Conservation (phyloP, 2,797 vertebrate species). For the Australoheros facetus region DNA sequence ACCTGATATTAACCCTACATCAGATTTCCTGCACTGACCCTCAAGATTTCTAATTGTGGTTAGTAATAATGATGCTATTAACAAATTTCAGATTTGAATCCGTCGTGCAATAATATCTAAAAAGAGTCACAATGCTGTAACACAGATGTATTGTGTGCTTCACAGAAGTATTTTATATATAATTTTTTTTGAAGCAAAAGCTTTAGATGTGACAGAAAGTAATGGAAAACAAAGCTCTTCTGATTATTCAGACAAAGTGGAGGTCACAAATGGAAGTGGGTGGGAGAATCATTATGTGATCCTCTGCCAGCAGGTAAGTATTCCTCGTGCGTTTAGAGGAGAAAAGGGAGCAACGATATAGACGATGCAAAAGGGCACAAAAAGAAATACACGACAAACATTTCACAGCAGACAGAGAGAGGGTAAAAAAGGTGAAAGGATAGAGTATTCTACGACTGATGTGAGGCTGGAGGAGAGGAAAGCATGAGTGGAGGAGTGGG, state of each 20-base stretch:
- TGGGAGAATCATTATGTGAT: slow-evolving; percentile 43
- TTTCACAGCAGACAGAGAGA: slow-evolving; percentile 11
- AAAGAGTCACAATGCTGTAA: background rate
- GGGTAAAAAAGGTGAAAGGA: slow-evolving; percentile 42
- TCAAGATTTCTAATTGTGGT: background rate
- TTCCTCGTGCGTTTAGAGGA: slow-evolving; percentile 52
- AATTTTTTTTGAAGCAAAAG: background rate
- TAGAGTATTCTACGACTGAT: slow-evolving; percentile 48
- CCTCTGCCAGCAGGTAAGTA: slow-evolving; percentile 54
- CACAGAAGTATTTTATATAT: background rate
- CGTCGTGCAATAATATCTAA: background rate
- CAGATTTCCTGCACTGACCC: background rate
- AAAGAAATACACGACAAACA: slow-evolving; percentile 39
- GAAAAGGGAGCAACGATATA: slow-evolving; percentile 31
- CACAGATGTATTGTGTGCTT: background rate
- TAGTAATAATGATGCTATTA: background rate
- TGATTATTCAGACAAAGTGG: slow-evolving; percentile 43
- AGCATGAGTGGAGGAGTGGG: slow-evolving; percentile 41
- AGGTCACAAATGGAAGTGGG: slow-evolving; percentile 57
- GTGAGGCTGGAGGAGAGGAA: slow-evolving; percentile 43
- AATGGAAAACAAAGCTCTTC: slow-evolving; percentile 14
- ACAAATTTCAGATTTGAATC: background rate
- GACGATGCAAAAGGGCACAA: slow-evolving; percentile 38
- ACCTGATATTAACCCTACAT: background rate
- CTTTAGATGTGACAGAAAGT: background rate